Evolutionary conservation across 2,113 vertebrate species (phyloP).

Genomic region (Seriola dumerili): DNA sequence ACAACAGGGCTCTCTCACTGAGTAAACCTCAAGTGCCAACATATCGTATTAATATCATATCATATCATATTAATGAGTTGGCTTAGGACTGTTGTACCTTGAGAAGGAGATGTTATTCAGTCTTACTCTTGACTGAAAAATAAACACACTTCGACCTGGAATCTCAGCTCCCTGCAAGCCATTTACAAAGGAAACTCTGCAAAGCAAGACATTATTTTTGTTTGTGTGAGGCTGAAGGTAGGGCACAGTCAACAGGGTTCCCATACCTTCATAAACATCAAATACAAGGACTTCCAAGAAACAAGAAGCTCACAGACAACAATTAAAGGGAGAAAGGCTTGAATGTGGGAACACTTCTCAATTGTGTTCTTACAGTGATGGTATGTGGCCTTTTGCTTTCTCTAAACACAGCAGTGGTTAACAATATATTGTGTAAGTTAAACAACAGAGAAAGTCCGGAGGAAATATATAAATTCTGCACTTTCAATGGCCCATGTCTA

Average conservation of each 20-base stretch:
- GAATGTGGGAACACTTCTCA: no score
- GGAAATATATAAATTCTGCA: no score
- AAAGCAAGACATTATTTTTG: background rate
- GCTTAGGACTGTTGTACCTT: background rate
- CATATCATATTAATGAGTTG: constrained; percentile 19
- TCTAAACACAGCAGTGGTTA: no score
- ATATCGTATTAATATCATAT: background rate
- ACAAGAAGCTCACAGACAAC: no score
- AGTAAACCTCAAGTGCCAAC: constrained; percentile 18
- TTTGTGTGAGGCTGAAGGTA: background rate
- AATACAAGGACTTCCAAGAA: no score
- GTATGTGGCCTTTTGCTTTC: no score
- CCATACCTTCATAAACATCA: no score
- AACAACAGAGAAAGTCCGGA: no score
- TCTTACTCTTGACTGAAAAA: constrained; percentile 17
- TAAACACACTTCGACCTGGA: constrained; percentile 4
- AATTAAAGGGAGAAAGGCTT: no score
- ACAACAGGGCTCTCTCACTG: constrained; percentile 35
- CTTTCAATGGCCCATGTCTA: no score
- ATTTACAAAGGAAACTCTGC: background rate
- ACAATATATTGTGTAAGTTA: no score
- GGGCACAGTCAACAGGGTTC: background rate
- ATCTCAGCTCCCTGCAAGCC: background rate
- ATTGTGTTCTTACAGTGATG: no score
- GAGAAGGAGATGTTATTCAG: constrained; percentile 13